Base-by-base conservation (phyloP, 2,797 vertebrate species). In the Muscicapa striata region DNA sequence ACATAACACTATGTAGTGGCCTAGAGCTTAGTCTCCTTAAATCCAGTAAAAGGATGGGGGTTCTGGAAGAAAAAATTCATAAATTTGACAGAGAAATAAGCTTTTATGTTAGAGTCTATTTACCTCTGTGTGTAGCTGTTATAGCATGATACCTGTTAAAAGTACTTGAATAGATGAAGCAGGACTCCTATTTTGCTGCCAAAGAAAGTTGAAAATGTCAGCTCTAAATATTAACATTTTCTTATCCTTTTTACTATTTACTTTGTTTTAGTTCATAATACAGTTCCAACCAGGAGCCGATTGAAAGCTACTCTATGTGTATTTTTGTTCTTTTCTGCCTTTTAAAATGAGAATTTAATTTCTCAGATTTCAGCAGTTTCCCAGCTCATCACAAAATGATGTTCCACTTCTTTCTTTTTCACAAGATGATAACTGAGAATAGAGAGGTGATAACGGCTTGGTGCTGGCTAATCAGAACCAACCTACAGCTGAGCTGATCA, bases 321-420 rank as follows among this genome's bases (percentile, higher is more conserved):
- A 34, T 48, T 90, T 62, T 58, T 34, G 49, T 36, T 64, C 32
- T 89, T 79, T 81, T 51, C 17, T 82, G 16, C 9, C 32, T 43
- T 84, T 94, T 84, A 11, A 75, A 86, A 68, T 51, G 10, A 91
- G 52, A 84, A 72, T 72, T 61, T 77, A 11, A 40, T 91, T 86
- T 74, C 40, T 10, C 58, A 57, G 14, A 49, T 86, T 88, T 84
- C 46, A n/a, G 9, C 48, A 54, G 30, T 81, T 61, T 92, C 36
- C 27, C 27, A 64, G 24, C 3, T 73, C 38, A 48, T 77, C 58
- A 51, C 13, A 83, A 87, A 85, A 63, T 67, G 2, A 26, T 32
- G 7, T 83, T 83, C 11, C 9, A 40, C 6, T 58, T 84, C 46
- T n/a, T 90, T 59, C 13, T 51, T 69, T n/a, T 93, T 80, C 61